Conservation (phyloP, 2,888 invertebrate species). For the Galerucella nymphaeae region DNA sequence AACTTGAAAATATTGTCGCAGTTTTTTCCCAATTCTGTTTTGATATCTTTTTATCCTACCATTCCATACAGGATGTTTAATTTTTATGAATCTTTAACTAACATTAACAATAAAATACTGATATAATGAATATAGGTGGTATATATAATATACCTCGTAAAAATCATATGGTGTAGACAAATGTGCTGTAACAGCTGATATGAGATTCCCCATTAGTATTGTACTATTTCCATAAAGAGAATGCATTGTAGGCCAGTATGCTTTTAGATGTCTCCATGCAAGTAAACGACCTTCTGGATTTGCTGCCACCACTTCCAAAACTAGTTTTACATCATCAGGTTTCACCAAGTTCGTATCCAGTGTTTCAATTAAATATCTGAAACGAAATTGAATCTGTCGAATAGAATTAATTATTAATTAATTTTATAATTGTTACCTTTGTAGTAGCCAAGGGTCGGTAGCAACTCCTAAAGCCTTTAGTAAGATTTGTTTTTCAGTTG, state of each 20-base stretch:
- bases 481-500: constrained; percentile 78
- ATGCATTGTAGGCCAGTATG: constrained; percentile 75
- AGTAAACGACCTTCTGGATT: constrained; percentile 78
- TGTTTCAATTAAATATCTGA: constrained; percentile 79
- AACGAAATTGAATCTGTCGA: constrained; percentile 43
- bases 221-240: constrained; percentile 74
- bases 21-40: no score
- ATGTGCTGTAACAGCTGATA: constrained; percentile 73
- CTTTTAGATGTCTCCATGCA: constrained; percentile 79
- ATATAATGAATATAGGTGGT: no score
- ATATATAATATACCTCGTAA: constrained; percentile 69
- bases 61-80: no score
- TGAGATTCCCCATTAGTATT: constrained; percentile 72
- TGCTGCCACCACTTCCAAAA: constrained; percentile 78
- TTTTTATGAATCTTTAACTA: no score
- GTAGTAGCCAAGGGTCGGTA: constrained; percentile 83
- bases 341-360: constrained; percentile 77
- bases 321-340: constrained; percentile 77
- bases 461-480: constrained; percentile 78
- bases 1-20: no score
- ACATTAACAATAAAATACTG: no score
- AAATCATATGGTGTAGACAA: constrained; percentile 81
- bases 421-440: constrained; percentile 68
- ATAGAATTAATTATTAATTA: no score
- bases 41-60: no score